Percentiles rank a stretch among this genome's conserved stretches.
phyloP scores from a whole-genome alignment of 2,888 invertebrate genomes.

The Heliconius sara region DNA sequence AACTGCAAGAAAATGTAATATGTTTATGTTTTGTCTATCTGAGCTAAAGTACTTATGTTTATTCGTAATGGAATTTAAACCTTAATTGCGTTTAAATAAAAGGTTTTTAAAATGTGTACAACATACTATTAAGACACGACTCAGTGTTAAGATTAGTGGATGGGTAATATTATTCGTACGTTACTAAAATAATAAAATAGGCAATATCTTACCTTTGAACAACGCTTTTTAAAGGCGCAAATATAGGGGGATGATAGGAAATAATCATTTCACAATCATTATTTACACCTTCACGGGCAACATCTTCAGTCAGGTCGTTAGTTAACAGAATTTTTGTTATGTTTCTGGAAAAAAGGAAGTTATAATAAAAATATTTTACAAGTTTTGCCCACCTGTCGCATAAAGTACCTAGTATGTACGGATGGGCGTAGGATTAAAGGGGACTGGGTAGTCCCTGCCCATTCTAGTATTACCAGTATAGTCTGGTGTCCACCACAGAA shows the following conservation, averaged over 20 bases:
- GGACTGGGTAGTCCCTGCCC: no score
- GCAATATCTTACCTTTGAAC: slow-evolving; percentile 87
- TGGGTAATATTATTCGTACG: no score
- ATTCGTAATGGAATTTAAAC: not conserved
- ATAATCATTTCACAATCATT: slow-evolving; percentile 90
- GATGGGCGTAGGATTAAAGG: no score
- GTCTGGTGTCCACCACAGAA: no score
- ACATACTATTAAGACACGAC: no score
- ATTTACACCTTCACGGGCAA: slow-evolving; percentile 91
- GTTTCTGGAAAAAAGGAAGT: slow-evolving; percentile 61
- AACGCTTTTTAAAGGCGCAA: slow-evolving; percentile 91
- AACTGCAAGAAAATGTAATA: slow-evolving; percentile 63
- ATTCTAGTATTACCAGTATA: no score
- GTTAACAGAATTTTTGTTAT: slow-evolving; percentile 90
- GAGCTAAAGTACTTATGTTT: not conserved
- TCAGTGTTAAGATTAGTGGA: no score
- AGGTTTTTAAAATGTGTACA: not conserved
- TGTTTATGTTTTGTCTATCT: not conserved
- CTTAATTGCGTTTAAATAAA: not conserved
- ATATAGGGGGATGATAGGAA: slow-evolving; percentile 98
- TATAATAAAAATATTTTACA: not conserved
- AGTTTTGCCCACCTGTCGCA: not conserved
- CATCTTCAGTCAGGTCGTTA: slow-evolving; percentile 95
- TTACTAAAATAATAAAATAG: not conserved
- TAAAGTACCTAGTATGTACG: not conserved